Percentiles rank a stretch among this genome's conserved stretches.
Evolutionary conservation across 1,140 invertebrate genomes (phyloP).

Genomic region (Stegodyphus mimosarum): DNA sequence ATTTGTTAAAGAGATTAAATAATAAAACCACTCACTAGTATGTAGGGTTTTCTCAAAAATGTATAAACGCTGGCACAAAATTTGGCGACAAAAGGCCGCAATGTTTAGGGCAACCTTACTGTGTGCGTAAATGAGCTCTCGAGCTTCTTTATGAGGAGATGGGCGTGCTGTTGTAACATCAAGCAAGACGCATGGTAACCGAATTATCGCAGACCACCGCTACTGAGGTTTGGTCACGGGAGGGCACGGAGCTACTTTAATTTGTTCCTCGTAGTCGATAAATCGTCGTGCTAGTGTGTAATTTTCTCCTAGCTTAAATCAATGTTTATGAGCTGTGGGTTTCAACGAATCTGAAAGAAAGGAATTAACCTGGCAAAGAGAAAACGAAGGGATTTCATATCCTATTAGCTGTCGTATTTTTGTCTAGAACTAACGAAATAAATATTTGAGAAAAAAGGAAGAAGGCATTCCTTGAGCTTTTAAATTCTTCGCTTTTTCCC

Average conservation of each 20-base stretch:
- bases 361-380: not conserved
- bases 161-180: constrained; percentile 4
- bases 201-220: constrained; percentile 11
- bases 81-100: no score
- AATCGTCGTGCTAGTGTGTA: constrained; percentile 11
- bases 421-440: no score
- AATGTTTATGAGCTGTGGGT: constrained; percentile 31
- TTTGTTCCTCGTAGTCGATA: constrained; percentile 29
- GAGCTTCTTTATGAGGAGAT: not conserved
- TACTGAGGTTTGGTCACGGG: constrained; percentile 25
- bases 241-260: not conserved
- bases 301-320: constrained; percentile 40
- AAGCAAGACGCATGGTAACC: constrained; percentile 26
- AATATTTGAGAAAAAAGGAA: no score
- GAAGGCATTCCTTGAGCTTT: no score
- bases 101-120: not conserved
- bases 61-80: no score
- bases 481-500: no score
- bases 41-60: no score
- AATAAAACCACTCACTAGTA: no score
- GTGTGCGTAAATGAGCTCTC: not conserved
- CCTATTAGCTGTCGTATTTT: no score
- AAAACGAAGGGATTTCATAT: no score
- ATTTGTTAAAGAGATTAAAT: no score
- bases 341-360: not conserved